Conservation (phyloP, 2,797 vertebrate genomes). For the Esox masquinongy region DNA sequence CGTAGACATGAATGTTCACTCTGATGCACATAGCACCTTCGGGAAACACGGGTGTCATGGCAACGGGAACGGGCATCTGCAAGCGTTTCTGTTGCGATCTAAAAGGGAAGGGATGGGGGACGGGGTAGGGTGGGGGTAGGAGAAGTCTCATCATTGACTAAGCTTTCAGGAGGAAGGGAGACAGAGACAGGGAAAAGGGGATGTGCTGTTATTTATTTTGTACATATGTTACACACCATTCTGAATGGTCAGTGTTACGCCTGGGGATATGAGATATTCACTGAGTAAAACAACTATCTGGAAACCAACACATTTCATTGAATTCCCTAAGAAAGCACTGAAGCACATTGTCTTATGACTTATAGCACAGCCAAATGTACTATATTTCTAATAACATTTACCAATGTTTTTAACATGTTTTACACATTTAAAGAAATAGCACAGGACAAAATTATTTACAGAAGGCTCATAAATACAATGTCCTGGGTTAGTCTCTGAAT, state of each 20-base stretch:
- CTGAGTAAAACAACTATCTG: neutral
- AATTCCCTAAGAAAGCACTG: neutral
- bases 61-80: slow-evolving; percentile 54
- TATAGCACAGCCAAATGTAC: neutral
- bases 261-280: neutral
- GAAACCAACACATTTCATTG: neutral
- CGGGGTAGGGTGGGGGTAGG: slow-evolving; percentile 19
- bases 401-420: neutral
- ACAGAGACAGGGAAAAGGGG: slow-evolving; percentile 19
- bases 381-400: neutral
- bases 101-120: slow-evolving; percentile 21
- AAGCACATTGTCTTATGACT: neutral
- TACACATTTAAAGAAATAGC: neutral
- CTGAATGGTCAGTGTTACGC: neutral
- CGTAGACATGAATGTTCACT: slow-evolving; percentile 33
- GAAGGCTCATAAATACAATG: neutral
- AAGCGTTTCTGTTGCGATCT: slow-evolving; percentile 49
- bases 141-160: slow-evolving; percentile 45
- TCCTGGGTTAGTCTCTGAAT: neutral
- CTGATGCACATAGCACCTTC: slow-evolving; percentile 45
- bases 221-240: neutral
- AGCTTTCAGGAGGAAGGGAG: slow-evolving; percentile 38
- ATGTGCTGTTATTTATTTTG: neutral
- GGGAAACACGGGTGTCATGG: slow-evolving; percentile 53
- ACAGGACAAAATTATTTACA: neutral